These are phyloP conservation scores for Cantharis nigra DNA, from an alignment of 2,888 invertebrate species.

Conservation along the genomic window DNA sequence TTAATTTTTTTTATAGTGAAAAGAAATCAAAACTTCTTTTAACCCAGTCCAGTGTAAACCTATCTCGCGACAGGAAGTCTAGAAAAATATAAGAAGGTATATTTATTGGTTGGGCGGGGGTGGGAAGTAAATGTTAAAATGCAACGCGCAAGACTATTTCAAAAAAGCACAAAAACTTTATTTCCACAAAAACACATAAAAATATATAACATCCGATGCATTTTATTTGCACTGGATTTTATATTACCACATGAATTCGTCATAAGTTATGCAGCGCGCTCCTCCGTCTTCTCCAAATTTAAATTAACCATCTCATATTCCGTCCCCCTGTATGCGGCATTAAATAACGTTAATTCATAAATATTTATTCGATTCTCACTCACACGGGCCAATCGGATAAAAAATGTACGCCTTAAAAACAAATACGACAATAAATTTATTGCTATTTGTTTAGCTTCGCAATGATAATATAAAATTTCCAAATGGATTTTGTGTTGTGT, in stretches of 20 bases:
- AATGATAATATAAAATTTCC: conserved; percentile 16
- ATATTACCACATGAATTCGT: conserved; percentile 9
- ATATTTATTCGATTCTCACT: not conserved
- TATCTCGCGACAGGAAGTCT: conserved; percentile 35
- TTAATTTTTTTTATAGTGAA: not conserved
- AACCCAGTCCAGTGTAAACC: conserved; percentile 22
- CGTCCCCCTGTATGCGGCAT: not conserved
- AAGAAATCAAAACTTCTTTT: conserved; percentile 31
- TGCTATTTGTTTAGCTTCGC: conserved; percentile 10
- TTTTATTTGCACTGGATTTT: conserved; percentile 44
- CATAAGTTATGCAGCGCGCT: not conserved
- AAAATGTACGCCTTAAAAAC: conserved; percentile 23
- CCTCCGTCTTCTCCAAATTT: not conserved
- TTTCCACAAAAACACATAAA: conserved; percentile 55
- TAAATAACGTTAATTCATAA: not conserved
- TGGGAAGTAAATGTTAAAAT: conserved; percentile 36
- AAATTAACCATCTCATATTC: not conserved
- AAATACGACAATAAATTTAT: conserved; percentile 21
- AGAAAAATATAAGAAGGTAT: conserved; percentile 44
- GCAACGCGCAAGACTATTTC: conserved; percentile 41
- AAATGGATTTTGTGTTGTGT: conserved; percentile 4
- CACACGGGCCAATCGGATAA: conserved; percentile 12
- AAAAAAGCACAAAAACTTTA: conserved; percentile 53
- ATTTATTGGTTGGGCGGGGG: conserved; percentile 48
- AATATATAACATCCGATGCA: conserved; percentile 56